A percentile compares a stretch with the other conserved stretches of the same genome.
Conservation (phyloP, 2,113 vertebrate species). For the Equus przewalskii region DNA sequence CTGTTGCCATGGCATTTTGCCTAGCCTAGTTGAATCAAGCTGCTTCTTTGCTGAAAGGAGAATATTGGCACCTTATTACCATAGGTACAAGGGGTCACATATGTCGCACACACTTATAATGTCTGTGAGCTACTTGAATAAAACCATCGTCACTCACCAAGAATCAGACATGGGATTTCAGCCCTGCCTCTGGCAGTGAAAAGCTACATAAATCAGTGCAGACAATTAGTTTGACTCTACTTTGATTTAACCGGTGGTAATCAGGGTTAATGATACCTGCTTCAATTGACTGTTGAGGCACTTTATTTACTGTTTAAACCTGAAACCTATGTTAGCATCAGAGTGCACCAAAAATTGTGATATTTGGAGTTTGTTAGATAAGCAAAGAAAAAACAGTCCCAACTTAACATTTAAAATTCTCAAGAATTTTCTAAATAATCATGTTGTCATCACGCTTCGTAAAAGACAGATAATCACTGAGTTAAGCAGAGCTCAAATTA, state of each 20-base stretch:
- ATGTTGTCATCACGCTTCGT: slow-evolving; percentile 9
- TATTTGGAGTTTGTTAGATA: not conserved
- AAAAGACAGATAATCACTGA: slow-evolving; percentile 16
- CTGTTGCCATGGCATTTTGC: slow-evolving; percentile 70
- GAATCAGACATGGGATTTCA: slow-evolving; percentile 33
- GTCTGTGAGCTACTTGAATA: slow-evolving; percentile 39
- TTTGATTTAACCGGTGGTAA: slow-evolving; percentile 37
- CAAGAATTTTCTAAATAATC: slow-evolving; percentile 57
- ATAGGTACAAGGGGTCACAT: slow-evolving; percentile 4
- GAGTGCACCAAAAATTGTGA: not conserved
- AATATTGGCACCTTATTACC: slow-evolving; percentile 50
- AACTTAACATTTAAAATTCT: slow-evolving; percentile 27
- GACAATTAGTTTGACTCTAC: slow-evolving; percentile 1
- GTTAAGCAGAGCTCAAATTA: slow-evolving; percentile 24
- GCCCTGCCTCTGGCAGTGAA: not conserved
- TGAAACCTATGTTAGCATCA: not conserved
- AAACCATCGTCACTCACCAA: not conserved
- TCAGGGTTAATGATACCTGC: slow-evolving; percentile 54
- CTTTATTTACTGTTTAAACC: slow-evolving; percentile 54
- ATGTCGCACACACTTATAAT: not conserved
- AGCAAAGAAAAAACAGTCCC: not conserved
- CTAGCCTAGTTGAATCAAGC: slow-evolving; percentile 37
- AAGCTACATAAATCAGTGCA: not conserved
- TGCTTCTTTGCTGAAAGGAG: slow-evolving; percentile 42
- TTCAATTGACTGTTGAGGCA: not conserved